Evolutionary conservation across 2,888 invertebrate species (phyloP).

Genomic region (Drosophila incognita): DNA sequence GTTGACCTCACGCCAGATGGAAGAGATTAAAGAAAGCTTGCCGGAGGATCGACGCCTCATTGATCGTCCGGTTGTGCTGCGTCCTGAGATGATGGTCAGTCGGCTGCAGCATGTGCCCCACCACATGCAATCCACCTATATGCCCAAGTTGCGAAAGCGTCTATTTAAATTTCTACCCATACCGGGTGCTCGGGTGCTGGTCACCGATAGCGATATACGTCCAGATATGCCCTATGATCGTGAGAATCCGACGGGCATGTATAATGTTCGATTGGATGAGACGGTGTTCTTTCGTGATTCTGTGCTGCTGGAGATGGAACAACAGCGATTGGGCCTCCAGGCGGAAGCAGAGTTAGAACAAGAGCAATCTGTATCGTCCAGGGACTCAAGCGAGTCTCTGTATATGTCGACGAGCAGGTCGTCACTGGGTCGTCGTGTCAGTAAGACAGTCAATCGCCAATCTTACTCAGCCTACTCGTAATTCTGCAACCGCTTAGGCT

Average conservation of each 20-base stretch:
- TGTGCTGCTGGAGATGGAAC: slow-evolving; percentile 41
- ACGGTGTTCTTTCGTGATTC: slow-evolving; percentile 46
- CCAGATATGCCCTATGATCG: slow-evolving; percentile 59
- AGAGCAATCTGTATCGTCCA: not conserved
- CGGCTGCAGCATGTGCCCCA: slow-evolving; percentile 64
- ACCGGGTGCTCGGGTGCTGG: slow-evolving; percentile 75
- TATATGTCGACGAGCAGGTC: slow-evolving; percentile 1
- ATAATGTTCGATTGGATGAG: slow-evolving; percentile 51
- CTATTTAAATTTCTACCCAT: slow-evolving; percentile 81
- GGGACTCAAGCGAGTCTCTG: not conserved
- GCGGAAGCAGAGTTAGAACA: fast-evolving
- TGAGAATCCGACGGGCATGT: slow-evolving; percentile 60
- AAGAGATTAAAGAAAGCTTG: slow-evolving; percentile 55
- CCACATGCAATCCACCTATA: slow-evolving; percentile 61
- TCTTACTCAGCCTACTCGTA: not conserved
- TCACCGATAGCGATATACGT: slow-evolving; percentile 69
- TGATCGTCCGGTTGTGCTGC: slow-evolving; percentile 63
- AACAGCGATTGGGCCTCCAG: not conserved
- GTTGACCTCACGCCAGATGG: slow-evolving; percentile 62
- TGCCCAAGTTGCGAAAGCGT: slow-evolving; percentile 73
- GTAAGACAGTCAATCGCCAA: not conserved
- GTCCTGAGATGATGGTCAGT: slow-evolving; percentile 44
- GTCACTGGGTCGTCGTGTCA: not conserved
- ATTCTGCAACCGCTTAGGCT: slow-evolving; percentile 2
- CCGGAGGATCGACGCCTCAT: slow-evolving; percentile 67